phyloP scores from a whole-genome alignment of 2,113 vertebrate genomes.

The Planiliza haematocheilus region DNA sequence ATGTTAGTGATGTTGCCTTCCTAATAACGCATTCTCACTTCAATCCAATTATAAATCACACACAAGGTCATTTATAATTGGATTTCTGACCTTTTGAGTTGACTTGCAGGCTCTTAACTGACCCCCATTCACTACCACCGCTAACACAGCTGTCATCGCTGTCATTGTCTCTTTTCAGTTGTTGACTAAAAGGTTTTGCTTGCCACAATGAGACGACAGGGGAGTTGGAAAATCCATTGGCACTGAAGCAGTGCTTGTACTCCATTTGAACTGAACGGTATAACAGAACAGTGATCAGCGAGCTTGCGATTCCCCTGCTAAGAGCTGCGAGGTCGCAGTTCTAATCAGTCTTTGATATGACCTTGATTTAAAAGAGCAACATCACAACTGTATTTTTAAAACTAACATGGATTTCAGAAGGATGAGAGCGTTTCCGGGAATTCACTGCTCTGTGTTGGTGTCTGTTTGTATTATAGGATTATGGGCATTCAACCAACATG shows the following conservation, averaged over 20 bases:
- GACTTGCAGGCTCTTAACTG: neutral
- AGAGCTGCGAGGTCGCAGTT: neutral
- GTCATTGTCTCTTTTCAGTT: neutral
- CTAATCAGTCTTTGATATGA: neutral
- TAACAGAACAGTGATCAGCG: neutral
- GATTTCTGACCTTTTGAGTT: conserved; percentile 1
- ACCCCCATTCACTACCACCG: neutral
- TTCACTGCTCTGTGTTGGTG: too few relatives aligned
- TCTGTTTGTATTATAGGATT: too few relatives aligned
- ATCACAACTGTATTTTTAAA: neutral
- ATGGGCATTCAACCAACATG: too few relatives aligned
- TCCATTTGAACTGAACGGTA: neutral
- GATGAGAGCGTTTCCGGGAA: too few relatives aligned
- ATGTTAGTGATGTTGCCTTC: too few relatives aligned
- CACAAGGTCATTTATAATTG: conserved; percentile 23
- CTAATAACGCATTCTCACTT: too few relatives aligned
- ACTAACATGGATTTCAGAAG: too few relatives aligned
- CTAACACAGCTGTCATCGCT: neutral
- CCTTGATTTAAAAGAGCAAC: neutral
- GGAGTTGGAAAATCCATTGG: neutral
- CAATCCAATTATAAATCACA: too few relatives aligned
- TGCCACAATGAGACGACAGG: neutral
- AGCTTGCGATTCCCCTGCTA: conserved; percentile 1
- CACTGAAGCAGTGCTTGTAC: neutral
- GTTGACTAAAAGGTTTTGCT: neutral